Evolutionary conservation across 2,888 invertebrate species (phyloP), one percentile per base, ranked within the genome.

Genomic region (Plagodis dolabraria): DNA sequence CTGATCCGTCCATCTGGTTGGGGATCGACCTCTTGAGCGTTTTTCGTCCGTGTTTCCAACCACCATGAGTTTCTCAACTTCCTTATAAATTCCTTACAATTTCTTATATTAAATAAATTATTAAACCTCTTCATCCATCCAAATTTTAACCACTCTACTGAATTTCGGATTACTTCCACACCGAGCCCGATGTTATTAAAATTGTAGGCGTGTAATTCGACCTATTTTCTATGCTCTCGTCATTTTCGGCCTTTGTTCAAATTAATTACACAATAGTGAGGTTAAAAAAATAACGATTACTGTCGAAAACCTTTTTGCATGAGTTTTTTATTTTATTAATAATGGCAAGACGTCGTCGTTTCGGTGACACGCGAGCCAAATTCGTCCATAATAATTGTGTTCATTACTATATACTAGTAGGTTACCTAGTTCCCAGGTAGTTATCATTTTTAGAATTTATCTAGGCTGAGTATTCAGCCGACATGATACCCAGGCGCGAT

Each of bases 371-470:
- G 57, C 57, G 48, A 52, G 7, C 44, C 43, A 7, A 47, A 52
- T 43, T 57, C 38, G 44, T 52, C 33, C 12, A 57, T 44, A 53
- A 47, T 48, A 52, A 40, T 44, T 47, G 44, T 47, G 44, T 47
- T 35, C 34, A 49, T 45, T 53, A 40, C 2, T 36, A 40, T 11
- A 48, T 22, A 43, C 43, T 43, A 53, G 38, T 48, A 22, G 22
- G 22, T 22, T 48, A 53, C 53, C 58, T 48, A 58, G 58, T 58
- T 58, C 58, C 45, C 58, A 58, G 40, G 9, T 44, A 33, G 47
- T 33, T 34, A 33, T 53, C 12, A 53, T 58, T 45, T 51, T 47
- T 52, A 57, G 51, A 52, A 51, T 51, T 51, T 46, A 47, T 47
- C 33, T 51, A 47, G 42, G 40, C 42, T 42, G 22, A 22, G 10